A percentile compares a stretch with the other conserved stretches of the same genome.
phyloP scores from a whole-genome alignment of 2,113 vertebrate species.

The Casuarius casuarius region DNA sequence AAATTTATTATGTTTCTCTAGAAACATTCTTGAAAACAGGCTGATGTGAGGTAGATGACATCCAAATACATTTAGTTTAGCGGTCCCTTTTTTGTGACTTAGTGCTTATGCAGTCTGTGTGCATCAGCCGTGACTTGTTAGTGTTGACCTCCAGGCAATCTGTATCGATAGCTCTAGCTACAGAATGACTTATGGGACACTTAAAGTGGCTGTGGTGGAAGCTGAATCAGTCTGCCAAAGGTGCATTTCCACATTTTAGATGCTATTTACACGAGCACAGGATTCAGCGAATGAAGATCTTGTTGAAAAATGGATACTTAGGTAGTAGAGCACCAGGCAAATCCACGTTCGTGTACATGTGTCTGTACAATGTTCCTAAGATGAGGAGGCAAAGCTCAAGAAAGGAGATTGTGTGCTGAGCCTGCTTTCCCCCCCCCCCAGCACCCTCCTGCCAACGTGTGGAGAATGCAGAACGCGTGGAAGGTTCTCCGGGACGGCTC shows the following conservation, averaged over 20 bases:
- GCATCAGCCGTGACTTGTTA: neutral
- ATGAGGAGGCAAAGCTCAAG: neutral
- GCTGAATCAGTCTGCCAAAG: neutral
- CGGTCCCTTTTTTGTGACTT: neutral
- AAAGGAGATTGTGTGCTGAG: neutral
- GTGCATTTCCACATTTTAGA: neutral
- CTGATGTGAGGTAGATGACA: neutral
- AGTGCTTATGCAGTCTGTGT: neutral
- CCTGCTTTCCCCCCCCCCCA: neutral
- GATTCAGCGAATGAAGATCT: neutral
- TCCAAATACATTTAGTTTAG: neutral
- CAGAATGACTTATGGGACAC: neutral
- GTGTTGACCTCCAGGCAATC: neutral
- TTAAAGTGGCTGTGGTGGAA: neutral
- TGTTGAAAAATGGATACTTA: neutral
- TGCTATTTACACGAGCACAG: neutral
- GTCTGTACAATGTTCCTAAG: neutral
- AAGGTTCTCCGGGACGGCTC: neutral
- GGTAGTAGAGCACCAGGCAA: neutral
- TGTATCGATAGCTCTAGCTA: neutral
- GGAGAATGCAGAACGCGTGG: neutral
- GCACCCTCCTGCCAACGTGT: neutral
- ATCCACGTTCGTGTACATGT: rapidly evolving
- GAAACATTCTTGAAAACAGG: neutral
- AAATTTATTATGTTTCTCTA: neutral